phyloP scores from a whole-genome alignment of 2,888 invertebrate genomes.

The Drosophila prolongata region DNA sequence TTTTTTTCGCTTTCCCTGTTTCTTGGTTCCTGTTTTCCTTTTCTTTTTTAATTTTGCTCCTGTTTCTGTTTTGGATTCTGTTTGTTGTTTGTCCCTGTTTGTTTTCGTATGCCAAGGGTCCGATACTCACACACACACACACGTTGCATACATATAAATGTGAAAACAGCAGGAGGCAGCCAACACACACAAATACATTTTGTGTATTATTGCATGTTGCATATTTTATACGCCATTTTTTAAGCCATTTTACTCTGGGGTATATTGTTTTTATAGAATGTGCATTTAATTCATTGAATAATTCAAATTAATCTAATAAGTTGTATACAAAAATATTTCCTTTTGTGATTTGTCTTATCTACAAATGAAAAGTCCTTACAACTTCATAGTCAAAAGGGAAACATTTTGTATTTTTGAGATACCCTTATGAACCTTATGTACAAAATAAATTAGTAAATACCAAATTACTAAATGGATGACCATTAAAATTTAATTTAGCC shows the following conservation, averaged over 20 bases:
- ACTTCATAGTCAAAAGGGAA: too few relatives aligned
- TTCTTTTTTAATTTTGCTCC: constrained; percentile 12
- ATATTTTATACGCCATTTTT: constrained; percentile 38
- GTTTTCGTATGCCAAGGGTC: constrained; percentile 66
- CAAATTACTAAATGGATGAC: too few relatives aligned
- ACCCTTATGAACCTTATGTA: too few relatives aligned
- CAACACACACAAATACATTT: not conserved
- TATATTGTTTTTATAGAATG: not conserved
- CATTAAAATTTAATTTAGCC: not conserved
- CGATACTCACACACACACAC: constrained; percentile 11
- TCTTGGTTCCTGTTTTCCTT: constrained; percentile 1
- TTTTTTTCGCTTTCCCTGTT: constrained; percentile 21
- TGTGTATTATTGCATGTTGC: constrained; percentile 44
- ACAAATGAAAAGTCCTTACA: too few relatives aligned
- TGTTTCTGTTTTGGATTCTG: constrained; percentile 35
- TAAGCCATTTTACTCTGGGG: not conserved
- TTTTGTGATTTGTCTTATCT: not conserved
- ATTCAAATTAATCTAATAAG: not conserved
- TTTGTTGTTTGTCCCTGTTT: constrained; percentile 60
- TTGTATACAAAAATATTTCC: not conserved
- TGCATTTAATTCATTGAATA: not conserved
- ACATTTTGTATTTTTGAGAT: too few relatives aligned
- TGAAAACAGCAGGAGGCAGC: constrained; percentile 3
- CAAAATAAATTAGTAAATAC: not conserved
- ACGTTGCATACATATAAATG: constrained; percentile 32